Evolutionary conservation across 1,140 invertebrate genomes (phyloP).

Genomic region (Brachionus paranguensis): DNA sequence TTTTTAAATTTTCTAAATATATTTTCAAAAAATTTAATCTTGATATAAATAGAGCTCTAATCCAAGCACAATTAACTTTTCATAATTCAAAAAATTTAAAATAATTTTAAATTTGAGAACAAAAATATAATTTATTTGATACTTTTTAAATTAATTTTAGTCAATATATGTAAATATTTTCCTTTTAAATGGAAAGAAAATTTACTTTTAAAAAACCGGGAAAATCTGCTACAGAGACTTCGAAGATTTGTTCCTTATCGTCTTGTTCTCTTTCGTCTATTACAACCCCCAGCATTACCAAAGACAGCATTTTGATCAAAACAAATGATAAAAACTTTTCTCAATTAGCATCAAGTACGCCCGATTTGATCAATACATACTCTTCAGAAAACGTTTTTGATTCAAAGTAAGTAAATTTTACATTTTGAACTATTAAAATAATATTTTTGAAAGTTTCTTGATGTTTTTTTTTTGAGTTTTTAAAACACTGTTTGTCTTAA

Average conservation of each 20-base stretch:
- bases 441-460: too few relatives aligned
- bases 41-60: too few relatives aligned
- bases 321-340: neutral
- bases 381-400: neutral
- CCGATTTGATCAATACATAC: neutral
- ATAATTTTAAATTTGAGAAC: neutral
- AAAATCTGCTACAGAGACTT: neutral
- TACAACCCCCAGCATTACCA: neutral
- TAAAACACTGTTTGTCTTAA: too few relatives aligned
- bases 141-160: neutral
- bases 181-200: neutral
- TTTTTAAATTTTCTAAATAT: neutral
- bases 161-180: neutral
- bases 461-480: too few relatives aligned
- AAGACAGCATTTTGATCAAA: neutral
- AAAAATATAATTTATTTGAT: neutral
- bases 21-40: neutral
- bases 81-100: neutral
- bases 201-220: neutral
- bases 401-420: neutral
- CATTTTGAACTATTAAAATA: too few relatives aligned
- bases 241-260: neutral
- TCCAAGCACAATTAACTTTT: neutral
- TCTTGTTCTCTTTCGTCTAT: neutral
- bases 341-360: neutral